These are phyloP conservation scores for Coreius guichenoti DNA, from an alignment of 2,797 vertebrate genomes.

Conservation along the genomic window DNA sequence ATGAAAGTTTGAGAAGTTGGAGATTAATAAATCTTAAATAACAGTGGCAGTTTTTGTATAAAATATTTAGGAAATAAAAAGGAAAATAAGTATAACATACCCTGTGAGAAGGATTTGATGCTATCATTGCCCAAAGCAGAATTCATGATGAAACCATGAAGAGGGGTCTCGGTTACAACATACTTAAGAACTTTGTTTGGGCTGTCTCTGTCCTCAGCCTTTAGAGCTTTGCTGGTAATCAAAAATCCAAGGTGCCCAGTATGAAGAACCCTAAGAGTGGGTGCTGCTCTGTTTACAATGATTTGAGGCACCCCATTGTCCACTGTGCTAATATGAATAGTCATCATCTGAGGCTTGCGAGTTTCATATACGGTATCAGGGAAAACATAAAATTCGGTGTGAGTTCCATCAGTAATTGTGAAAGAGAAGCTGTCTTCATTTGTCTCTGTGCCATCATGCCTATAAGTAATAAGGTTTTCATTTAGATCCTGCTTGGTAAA, in stretches of 20 bases:
- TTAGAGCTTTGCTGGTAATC: conserved; percentile 84
- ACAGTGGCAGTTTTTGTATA: neutral
- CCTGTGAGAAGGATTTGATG: conserved; percentile 84
- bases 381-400: conserved; percentile 84
- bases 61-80: conserved; percentile 8
- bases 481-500: conserved; percentile 89
- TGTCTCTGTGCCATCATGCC: conserved; percentile 82
- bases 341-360: conserved; percentile 85
- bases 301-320: conserved; percentile 86
- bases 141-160: conserved; percentile 86
- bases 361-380: conserved; percentile 84
- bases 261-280: conserved; percentile 79
- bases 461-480: conserved; percentile 87
- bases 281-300: conserved; percentile 82
- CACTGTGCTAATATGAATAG: conserved; percentile 82
- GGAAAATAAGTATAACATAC: conserved; percentile 69
- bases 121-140: conserved; percentile 80
- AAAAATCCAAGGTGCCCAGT: conserved; percentile 84
- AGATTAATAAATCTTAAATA: neutral
- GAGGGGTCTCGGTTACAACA: conserved; percentile 75
- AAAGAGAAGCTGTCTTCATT: conserved; percentile 89
- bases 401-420: conserved; percentile 86
- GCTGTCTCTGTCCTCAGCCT: conserved; percentile 84
- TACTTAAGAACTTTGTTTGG: conserved; percentile 82
- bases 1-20: neutral